Conservation (phyloP, 2,113 vertebrate genomes). For the Coryphaenoides rupestris region DNA sequence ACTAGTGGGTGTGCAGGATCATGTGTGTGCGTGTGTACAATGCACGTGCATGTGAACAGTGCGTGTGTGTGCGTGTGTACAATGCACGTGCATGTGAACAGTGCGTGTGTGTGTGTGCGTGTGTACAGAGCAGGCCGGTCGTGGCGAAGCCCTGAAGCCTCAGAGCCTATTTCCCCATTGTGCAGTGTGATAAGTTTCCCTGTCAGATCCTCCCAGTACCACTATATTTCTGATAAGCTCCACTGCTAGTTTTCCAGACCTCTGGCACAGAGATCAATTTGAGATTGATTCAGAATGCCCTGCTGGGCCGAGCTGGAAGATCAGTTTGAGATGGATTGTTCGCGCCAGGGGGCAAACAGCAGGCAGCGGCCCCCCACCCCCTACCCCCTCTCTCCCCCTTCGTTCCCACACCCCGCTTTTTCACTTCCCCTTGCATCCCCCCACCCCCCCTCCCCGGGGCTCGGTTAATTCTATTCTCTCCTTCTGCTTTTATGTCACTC, state of each 20-base stretch:
- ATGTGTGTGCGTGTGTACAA: background rate
- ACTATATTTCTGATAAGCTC: constrained; percentile 84
- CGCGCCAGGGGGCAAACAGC: constrained; percentile 72
- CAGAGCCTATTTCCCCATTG: constrained; percentile 75
- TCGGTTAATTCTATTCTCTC: constrained; percentile 44
- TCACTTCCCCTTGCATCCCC: constrained; percentile 47
- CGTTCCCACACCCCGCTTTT: constrained; percentile 24
- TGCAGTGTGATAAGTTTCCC: constrained; percentile 79
- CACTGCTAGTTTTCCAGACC: constrained; percentile 77
- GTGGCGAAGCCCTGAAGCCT: constrained; percentile 64
- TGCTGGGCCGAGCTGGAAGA: constrained; percentile 74
- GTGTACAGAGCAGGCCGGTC: constrained; percentile 51
- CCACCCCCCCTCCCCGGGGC: too few species aligned
- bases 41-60: constrained; percentile 1
- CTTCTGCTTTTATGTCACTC: constrained; percentile 33
- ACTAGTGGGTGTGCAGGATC: too few species aligned
- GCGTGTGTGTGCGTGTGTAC: constrained; percentile 11
- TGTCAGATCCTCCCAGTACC: constrained; percentile 79
- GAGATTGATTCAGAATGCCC: constrained; percentile 80
- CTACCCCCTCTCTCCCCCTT: constrained; percentile 54
- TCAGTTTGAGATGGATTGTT: constrained; percentile 83
- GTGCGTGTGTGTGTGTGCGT: constrained; percentile 33
- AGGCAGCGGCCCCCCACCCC: constrained; percentile 64
- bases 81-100: constrained; percentile 1
- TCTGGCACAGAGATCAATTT: constrained; percentile 82